Percentiles rank a stretch among this genome's conserved stretches.
These are phyloP conservation scores for Apodemia mormo DNA, from an alignment of 2,888 invertebrate species.

Conservation along the genomic window DNA sequence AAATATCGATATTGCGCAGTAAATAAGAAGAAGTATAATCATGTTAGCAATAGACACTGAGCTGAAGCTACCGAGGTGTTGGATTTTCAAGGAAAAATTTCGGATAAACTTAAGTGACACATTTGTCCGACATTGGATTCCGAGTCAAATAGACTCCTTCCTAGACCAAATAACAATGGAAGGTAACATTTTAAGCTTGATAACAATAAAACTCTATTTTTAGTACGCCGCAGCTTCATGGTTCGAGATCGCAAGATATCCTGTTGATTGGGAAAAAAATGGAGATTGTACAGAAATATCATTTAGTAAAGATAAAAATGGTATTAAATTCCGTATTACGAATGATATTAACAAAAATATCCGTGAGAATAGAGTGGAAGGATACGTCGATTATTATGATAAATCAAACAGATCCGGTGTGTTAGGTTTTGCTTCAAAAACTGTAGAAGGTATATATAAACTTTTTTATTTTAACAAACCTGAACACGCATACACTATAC, in stretches of 20 bases:
- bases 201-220: neutral
- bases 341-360: neutral
- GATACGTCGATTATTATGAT: neutral
- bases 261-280: neutral
- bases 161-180: no score
- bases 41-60: no score
- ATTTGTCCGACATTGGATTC: no score
- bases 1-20: no score
- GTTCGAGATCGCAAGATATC: neutral
- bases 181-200: neutral
- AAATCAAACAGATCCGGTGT: neutral
- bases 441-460: neutral
- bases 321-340: neutral
- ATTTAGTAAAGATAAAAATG: conserved; percentile 2
- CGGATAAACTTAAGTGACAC: no score
- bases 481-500: no score
- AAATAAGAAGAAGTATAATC: no score
- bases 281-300: neutral
- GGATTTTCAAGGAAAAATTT: no score
- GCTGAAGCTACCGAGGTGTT: no score
- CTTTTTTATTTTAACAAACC: neutral
- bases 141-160: no score
- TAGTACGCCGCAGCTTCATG: neutral
- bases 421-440: neutral
- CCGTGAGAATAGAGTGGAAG: neutral